Evolutionary conservation across 2,888 invertebrate species (phyloP), one percentile per base, ranked within the genome.

Genomic region (Melipona beecheii): DNA sequence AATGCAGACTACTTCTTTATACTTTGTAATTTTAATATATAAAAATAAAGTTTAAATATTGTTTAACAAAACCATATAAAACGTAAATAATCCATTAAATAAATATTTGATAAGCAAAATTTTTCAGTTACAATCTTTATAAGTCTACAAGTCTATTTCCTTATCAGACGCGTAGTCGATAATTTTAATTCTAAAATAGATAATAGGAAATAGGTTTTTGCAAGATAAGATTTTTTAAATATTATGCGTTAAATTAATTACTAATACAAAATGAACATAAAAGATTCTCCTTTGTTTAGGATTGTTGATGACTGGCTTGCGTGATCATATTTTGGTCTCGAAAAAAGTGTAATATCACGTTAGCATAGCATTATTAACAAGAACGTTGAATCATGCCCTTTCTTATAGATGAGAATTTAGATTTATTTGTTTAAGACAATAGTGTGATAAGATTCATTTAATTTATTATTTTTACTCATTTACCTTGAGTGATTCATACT

Each of bases 371-470:
- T 9, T 43, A 43, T 43, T 43, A 43, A 2, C 9, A 50, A 17
- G 5, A 50, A 50, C 5, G 17, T 50, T 31, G 43, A 50, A 70
- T 4, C 21, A 11, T 70, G 43, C 13, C 19, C 6, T 6, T 24
- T 72, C 24, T 69, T 4, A 27, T n/a, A 58, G 4, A 49, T 31
- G 49, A 54, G 54, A 76, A 58, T n/a, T 19, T 36, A 31, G 56
- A 68, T 19, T 52, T 78, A 72, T 78, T 83, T 74, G 43, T 81
- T 72, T 21, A 64, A 56, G 17, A 5, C 36, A 19, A 1, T 43
- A n/a, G 4, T 21, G 27, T 27, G 84, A 84, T 78, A 83, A 83
- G 73, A 0, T 65, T 13, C 56, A 31, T 72, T 71, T 56, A 58
- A 66, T 78, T 70, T 43, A 49, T 2, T 58, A 75, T 71, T 78